phyloP scores from a whole-genome alignment of 1,140 invertebrate genomes.

The Berghia stephanieae region DNA sequence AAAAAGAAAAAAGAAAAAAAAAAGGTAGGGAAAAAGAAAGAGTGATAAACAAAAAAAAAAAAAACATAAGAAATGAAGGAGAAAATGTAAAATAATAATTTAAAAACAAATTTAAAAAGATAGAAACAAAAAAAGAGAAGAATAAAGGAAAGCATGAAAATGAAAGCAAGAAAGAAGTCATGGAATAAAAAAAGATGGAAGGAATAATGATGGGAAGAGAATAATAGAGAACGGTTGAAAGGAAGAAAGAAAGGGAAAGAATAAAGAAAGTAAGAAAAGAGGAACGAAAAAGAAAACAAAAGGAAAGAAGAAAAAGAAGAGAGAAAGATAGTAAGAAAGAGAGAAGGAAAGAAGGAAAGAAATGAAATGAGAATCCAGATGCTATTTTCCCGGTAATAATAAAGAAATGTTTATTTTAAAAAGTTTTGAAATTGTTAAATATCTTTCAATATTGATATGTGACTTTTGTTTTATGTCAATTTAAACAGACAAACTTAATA shows the following conservation, averaged over 20 bases:
- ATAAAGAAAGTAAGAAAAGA: background rate
- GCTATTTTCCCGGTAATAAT: too few species aligned
- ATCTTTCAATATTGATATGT: too few species aligned
- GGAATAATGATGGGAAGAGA: too few species aligned
- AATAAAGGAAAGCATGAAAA: background rate
- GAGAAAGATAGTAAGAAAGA: background rate
- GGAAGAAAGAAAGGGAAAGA: background rate
- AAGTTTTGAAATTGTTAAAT: too few species aligned
- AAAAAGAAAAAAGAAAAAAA: too few species aligned
- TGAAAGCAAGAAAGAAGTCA: background rate
- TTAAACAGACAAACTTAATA: too few species aligned
- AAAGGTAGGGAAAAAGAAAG: too few species aligned
- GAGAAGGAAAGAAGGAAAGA: background rate
- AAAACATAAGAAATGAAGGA: background rate
- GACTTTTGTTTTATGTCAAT: too few species aligned
- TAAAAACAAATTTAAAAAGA: too few species aligned
- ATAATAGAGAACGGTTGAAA: background rate
- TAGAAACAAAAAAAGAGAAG: background rate
- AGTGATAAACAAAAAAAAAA: slow-evolving; percentile 4
- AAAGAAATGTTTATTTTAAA: too few species aligned
- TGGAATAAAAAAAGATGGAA: background rate
- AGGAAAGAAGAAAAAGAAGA: background rate
- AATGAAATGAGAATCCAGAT: too few species aligned
- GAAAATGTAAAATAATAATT: background rate
- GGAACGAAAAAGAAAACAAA: background rate